Conservation (phyloP, 2,888 invertebrate genomes). For the Drosophila meridionalis region DNA sequence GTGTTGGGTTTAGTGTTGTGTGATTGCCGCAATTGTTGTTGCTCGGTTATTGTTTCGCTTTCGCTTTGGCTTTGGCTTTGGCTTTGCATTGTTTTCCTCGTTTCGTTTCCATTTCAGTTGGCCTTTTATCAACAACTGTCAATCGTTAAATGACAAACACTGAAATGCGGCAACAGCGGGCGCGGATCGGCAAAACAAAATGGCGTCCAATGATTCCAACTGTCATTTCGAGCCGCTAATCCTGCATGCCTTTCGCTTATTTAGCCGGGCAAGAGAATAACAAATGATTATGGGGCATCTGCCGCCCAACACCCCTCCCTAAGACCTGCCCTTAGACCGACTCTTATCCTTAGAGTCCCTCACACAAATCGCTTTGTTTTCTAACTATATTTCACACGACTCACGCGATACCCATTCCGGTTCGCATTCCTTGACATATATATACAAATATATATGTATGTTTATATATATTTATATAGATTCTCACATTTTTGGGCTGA, state of each 20-base stretch:
- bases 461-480: neutral
- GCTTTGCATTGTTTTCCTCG: constrained; percentile 25
- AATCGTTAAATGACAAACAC: constrained; percentile 81
- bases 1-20: constrained; percentile 17
- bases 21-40: constrained; percentile 17
- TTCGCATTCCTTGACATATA: constrained; percentile 36
- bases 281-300: constrained; percentile 65
- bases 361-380: constrained; percentile 19
- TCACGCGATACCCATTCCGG: constrained; percentile 63
- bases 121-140: constrained; percentile 72
- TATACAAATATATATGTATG: neutral
- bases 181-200: constrained; percentile 42
- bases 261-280: constrained; percentile 63
- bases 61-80: constrained; percentile 17
- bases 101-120: constrained; percentile 30
- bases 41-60: constrained; percentile 39
- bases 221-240: constrained; percentile 65
- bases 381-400: constrained; percentile 47
- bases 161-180: constrained; percentile 67
- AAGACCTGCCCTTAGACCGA: neutral
- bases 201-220: constrained; percentile 65
- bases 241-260: constrained; percentile 62
- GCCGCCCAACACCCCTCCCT: neutral
- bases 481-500: constrained; percentile 39
- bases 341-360: neutral